Evolutionary conservation across 2,888 invertebrate genomes (phyloP).

Genomic region (Dasysyrphus albostriatus): DNA sequence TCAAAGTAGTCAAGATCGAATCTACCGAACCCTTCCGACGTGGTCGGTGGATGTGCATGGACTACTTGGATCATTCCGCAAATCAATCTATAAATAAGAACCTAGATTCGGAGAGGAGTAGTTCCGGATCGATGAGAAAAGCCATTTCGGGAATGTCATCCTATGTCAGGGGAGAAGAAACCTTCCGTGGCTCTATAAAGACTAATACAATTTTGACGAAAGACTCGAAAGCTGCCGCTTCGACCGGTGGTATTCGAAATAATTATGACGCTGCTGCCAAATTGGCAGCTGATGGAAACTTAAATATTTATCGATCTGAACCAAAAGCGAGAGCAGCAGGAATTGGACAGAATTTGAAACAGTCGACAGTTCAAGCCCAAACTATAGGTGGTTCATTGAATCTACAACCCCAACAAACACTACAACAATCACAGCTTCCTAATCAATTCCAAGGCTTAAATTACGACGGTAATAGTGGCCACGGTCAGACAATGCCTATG

Average conservation of each 20-base stretch:
- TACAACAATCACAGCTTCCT: conserved; percentile 78
- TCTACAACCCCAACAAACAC: conserved; percentile 75
- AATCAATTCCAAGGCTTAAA: conserved; percentile 70
- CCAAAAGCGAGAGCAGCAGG: conserved; percentile 58
- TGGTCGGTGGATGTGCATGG: conserved; percentile 97
- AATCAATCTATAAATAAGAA: conserved; percentile 78
- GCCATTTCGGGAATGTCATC: conserved; percentile 75
- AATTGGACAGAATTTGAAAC: conserved; percentile 53
- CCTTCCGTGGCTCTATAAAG: conserved; percentile 40
- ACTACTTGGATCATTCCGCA: conserved; percentile 94
- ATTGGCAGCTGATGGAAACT: conserved; percentile 80
- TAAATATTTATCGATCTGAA: conserved; percentile 78
- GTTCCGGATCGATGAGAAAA: conserved; percentile 53
- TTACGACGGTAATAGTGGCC: conserved; percentile 52
- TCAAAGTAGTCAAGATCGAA: conserved; percentile 98
- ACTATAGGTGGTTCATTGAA: conserved; percentile 79
- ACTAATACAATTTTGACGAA: conserved; percentile 63
- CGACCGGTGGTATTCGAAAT: conserved; percentile 76
- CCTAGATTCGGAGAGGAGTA: conserved; percentile 81
- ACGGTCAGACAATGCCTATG: conserved; percentile 65
- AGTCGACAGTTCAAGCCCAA: conserved; percentile 67
- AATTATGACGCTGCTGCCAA: conserved; percentile 79
- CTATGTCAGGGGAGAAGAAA: conserved; percentile 51
- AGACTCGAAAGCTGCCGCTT: conserved; percentile 76
- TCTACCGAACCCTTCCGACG: conserved; percentile 96